Percentiles rank a stretch among this genome's conserved stretches.
Conservation (phyloP, 2,113 vertebrate species). For the Percina caprodes region DNA sequence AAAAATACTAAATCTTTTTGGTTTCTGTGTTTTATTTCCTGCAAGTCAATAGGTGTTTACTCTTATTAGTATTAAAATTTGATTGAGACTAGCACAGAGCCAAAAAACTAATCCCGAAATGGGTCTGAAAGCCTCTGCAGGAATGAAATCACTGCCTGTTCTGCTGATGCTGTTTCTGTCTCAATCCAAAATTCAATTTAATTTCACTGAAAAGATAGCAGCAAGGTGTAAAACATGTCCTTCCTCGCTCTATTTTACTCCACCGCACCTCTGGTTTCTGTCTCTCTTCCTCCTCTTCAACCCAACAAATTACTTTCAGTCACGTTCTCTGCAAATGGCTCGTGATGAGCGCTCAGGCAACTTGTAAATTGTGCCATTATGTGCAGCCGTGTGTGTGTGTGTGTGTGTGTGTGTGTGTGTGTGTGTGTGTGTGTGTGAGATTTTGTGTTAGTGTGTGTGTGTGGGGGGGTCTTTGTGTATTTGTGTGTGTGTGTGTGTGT, state of each 20-base stretch:
- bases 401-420: not conserved
- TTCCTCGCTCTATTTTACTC: not conserved
- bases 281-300: conserved; percentile 15
- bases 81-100: not conserved
- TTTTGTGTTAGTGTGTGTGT: not conserved
- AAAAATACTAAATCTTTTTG: not conserved
- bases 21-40: not conserved
- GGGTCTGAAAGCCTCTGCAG: not conserved
- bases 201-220: conserved; percentile 28
- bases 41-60: not conserved
- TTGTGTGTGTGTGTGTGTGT: conserved; percentile 17
- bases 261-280: not conserved
- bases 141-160: not conserved
- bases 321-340: not conserved
- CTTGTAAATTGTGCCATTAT: not conserved
- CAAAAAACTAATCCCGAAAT: not conserved
- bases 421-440: not conserved
- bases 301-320: conserved; percentile 1
- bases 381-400: conserved; percentile 21
- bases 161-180: not conserved
- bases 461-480: not conserved
- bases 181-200: conserved; percentile 13
- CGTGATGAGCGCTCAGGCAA: not conserved
- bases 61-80: not conserved
- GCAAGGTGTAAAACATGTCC: conserved; percentile 11